Evolutionary conservation across 1,140 invertebrate genomes (phyloP).

Genomic region (Rhopalosiphum maidis): DNA sequence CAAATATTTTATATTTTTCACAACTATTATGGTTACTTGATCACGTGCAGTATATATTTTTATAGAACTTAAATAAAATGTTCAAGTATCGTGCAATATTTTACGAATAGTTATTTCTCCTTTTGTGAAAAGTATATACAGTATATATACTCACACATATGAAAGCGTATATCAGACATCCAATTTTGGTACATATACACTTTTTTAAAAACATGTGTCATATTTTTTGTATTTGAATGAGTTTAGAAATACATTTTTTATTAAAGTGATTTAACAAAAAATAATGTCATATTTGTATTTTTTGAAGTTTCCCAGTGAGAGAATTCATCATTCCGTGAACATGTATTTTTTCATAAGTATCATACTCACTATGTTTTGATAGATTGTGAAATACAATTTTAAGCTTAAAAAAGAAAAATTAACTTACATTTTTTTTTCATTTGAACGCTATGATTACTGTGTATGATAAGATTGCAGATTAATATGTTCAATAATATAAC

Average conservation of each 20-base stretch:
- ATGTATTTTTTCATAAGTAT: background rate
- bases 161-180: background rate
- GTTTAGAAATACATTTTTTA: background rate
- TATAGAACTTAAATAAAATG: background rate
- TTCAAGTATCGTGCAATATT: background rate
- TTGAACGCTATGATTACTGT: background rate
- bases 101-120: background rate
- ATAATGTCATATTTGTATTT: background rate
- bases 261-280: background rate
- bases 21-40: background rate
- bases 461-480: background rate
- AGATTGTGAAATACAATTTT: background rate
- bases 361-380: background rate
- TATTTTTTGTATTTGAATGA: background rate
- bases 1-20: background rate
- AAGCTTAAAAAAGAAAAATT: background rate
- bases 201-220: background rate
- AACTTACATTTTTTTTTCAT: background rate
- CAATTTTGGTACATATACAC: background rate
- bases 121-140: too few species aligned
- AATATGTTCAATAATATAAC: background rate
- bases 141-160: background rate
- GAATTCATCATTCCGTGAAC: background rate
- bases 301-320: background rate
- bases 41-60: background rate